These are phyloP conservation scores for Nemotelus pantherinus DNA, from an alignment of 2,888 invertebrate genomes.

Conservation along the genomic window DNA sequence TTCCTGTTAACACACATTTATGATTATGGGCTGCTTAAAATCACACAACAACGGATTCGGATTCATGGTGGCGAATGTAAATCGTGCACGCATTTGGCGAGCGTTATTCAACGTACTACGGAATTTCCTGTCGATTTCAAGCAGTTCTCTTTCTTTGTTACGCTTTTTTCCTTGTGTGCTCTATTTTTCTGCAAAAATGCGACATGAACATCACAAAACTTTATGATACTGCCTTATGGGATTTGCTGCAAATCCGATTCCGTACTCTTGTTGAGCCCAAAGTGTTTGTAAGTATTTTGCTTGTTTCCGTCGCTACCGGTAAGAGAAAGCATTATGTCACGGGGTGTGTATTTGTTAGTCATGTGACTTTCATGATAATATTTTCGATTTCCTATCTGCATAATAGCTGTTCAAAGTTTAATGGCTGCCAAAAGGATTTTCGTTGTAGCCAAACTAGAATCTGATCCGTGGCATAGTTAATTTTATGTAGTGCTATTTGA, in stretches of 20 bases:
- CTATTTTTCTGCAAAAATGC: constrained; percentile 8
- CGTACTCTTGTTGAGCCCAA: constrained; percentile 30
- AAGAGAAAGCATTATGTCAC: constrained; percentile 23
- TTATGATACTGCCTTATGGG: constrained; percentile 45
- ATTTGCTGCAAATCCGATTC: constrained; percentile 40
- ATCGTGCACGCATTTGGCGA: constrained; percentile 41
- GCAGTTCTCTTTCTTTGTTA: constrained; percentile 7
- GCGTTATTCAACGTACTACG: constrained; percentile 30
- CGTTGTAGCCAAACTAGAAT: not conserved
- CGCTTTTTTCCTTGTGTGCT: not conserved
- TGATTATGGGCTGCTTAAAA: constrained; percentile 44
- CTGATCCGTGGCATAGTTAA: no score
- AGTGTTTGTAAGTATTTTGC: constrained; percentile 41
- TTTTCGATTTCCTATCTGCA: constrained; percentile 15
- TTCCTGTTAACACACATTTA: constrained; percentile 46
- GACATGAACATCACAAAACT: constrained; percentile 35
- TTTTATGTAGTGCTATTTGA: no score
- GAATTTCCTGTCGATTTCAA: constrained; percentile 31
- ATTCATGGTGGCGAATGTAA: constrained; percentile 37
- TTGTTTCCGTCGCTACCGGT: not conserved
- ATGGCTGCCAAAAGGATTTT: not conserved
- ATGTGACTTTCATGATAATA: constrained; percentile 31
- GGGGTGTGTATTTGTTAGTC: constrained; percentile 26
- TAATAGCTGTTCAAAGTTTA: not conserved
- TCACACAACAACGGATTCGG: constrained; percentile 39